phyloP scores from a whole-genome alignment of 37 sponge, comb jelly and placozoan genomes.

The Diacarnus erythraeanus region DNA sequence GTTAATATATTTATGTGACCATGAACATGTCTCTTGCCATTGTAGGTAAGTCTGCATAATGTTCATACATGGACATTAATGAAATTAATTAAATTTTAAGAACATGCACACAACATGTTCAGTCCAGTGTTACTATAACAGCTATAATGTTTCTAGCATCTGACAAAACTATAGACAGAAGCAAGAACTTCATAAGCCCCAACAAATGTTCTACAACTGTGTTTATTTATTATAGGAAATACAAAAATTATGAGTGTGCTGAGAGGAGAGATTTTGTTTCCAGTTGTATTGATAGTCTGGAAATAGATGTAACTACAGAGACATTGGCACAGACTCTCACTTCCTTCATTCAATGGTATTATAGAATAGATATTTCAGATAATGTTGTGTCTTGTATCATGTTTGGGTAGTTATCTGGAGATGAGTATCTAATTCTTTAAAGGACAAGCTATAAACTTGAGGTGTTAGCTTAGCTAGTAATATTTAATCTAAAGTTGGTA shows the following conservation, averaged over 20 bases:
- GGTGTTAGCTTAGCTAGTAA: background rate
- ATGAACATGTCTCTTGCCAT: too few species aligned
- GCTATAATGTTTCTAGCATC: too few species aligned
- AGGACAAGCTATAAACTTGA: background rate
- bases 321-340: background rate
- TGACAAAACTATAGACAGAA: too few species aligned
- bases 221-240: conserved; percentile 15
- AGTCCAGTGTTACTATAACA: too few species aligned
- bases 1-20: too few species aligned
- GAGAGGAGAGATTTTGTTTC: conserved; percentile 10
- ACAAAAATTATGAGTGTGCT: conserved; percentile 34
- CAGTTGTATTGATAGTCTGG: conserved; percentile 34
- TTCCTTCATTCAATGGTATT: background rate
- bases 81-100: too few species aligned
- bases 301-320: background rate
- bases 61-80: too few species aligned
- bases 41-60: too few species aligned
- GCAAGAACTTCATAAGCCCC: too few species aligned
- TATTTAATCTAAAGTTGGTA: background rate
- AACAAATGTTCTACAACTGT: too few species aligned
- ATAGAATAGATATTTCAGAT: background rate
- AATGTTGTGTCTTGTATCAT: too few species aligned
- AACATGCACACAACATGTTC: too few species aligned
- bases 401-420: background rate
- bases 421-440: background rate